A percentile compares a stretch with the other conserved stretches of the same genome.
phyloP scores from a whole-genome alignment of 1,140 invertebrate species.

The Aphelenchoides fujianensis region DNA sequence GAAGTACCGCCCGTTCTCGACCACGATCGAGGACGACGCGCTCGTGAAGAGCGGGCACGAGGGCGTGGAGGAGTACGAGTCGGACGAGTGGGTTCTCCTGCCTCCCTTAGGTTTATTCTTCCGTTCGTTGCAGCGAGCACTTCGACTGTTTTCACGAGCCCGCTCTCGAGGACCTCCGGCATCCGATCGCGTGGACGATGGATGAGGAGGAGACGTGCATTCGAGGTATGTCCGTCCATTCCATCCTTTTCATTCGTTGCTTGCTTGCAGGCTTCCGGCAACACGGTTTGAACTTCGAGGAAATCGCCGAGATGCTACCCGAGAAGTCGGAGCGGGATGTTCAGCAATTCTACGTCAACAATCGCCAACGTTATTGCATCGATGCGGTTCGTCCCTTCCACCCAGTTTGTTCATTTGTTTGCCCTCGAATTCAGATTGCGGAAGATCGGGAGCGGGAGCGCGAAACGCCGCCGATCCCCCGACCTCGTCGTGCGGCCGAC shows the following conservation, averaged over 20 bases:
- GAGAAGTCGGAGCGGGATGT: neutral
- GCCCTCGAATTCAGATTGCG: neutral
- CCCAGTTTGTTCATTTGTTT: neutral
- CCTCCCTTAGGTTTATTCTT: neutral
- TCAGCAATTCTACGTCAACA: neutral
- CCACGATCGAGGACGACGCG: neutral
- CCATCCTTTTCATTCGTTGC: too few species aligned
- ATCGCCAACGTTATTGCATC: constrained; percentile 11
- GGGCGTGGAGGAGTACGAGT: neutral
- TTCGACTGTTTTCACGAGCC: constrained; percentile 7
- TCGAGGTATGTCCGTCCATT: neutral
- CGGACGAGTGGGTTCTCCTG: neutral
- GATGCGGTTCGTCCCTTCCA: neutral
- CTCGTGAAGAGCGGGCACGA: neutral
- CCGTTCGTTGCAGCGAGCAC: neutral
- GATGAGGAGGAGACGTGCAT: constrained; percentile 6
- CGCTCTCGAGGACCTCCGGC: neutral
- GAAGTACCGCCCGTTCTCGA: neutral
- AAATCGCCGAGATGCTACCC: neutral
- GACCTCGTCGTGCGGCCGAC: neutral
- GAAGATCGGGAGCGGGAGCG: neutral
- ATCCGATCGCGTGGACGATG: neutral
- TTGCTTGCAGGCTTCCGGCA: neutral
- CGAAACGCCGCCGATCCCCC: neutral
- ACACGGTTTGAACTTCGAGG: neutral